Percentiles rank a stretch among this genome's conserved stretches.
These are phyloP conservation scores for Hystrix brachyura DNA, from an alignment of 2,113 vertebrate genomes.

Conservation along the genomic window DNA sequence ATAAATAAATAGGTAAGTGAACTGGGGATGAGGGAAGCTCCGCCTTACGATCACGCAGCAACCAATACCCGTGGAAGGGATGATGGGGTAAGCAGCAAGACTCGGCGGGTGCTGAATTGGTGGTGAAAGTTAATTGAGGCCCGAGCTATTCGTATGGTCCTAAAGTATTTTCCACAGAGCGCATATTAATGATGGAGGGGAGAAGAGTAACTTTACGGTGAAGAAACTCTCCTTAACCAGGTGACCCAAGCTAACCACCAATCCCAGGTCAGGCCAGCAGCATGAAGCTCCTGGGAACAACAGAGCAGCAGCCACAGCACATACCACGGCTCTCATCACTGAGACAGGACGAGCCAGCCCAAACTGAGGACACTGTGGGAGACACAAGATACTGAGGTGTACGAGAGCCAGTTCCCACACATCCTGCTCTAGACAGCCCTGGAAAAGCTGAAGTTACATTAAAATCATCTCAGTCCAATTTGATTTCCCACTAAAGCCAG, in stretches of 20 bases:
- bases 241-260: neutral
- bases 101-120: neutral
- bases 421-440: neutral
- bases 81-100: too few species aligned
- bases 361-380: too few species aligned
- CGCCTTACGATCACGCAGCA: neutral
- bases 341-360: neutral
- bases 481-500: neutral
- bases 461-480: neutral
- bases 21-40: neutral
- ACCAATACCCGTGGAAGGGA: neutral
- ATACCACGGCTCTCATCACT: too few species aligned
- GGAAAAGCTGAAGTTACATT: neutral
- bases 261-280: neutral
- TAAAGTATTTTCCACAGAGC: neutral
- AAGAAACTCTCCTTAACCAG: neutral
- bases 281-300: accelerated
- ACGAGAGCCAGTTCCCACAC: too few species aligned
- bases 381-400: neutral
- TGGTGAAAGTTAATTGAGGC: neutral
- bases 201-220: neutral
- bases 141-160: neutral
- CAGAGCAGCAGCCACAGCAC: accelerated
- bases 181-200: neutral
- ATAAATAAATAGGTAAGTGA: accelerated